Conservation (phyloP, 1,140 invertebrate genomes). For the Tetramorium parvispinum region DNA sequence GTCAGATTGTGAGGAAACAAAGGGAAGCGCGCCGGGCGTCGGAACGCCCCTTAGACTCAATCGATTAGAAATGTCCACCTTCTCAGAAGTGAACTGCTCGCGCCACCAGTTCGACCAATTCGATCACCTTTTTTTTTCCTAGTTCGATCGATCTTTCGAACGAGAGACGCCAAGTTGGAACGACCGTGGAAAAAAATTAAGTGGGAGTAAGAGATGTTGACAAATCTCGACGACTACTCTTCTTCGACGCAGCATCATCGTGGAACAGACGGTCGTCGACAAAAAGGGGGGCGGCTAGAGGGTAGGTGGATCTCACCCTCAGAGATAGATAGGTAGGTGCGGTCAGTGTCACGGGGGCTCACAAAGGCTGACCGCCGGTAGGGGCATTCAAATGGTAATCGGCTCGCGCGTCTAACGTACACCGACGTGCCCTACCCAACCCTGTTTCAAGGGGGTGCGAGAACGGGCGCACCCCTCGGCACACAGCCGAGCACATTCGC, state of each 20-base stretch:
- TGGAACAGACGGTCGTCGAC: slow-evolving; percentile 54
- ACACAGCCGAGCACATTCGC: slow-evolving; percentile 70
- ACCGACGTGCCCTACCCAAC: slow-evolving; percentile 70
- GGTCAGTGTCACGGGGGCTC: slow-evolving; percentile 74
- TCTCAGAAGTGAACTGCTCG: slow-evolving; percentile 30
- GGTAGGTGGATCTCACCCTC: slow-evolving; percentile 53
- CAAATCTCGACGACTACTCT: slow-evolving; percentile 23
- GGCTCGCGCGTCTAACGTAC: slow-evolving; percentile 80
- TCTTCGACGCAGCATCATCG: slow-evolving; percentile 24
- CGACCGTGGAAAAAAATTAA: slow-evolving; percentile 22
- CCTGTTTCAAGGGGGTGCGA: slow-evolving; percentile 50
- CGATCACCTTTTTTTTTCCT: slow-evolving; percentile 12
- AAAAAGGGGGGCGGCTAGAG: slow-evolving; percentile 31
- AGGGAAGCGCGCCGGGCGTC: slow-evolving; percentile 35
- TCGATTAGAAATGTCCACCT: slow-evolving; percentile 53
- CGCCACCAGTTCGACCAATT: slow-evolving; percentile 1
- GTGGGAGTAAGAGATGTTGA: slow-evolving; percentile 22
- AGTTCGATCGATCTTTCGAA: slow-evolving; percentile 43
- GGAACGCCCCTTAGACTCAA: slow-evolving; percentile 49
- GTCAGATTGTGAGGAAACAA: slow-evolving; percentile 47
- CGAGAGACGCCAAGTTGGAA: slow-evolving; percentile 15
- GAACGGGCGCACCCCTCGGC: slow-evolving; percentile 61
- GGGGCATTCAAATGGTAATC: slow-evolving; percentile 85
- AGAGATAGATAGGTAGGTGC: slow-evolving; percentile 71
- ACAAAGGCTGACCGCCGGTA: slow-evolving; percentile 82